Evolutionary conservation across 2,888 invertebrate genomes (phyloP).

Genomic region (Bugula neritina): DNA sequence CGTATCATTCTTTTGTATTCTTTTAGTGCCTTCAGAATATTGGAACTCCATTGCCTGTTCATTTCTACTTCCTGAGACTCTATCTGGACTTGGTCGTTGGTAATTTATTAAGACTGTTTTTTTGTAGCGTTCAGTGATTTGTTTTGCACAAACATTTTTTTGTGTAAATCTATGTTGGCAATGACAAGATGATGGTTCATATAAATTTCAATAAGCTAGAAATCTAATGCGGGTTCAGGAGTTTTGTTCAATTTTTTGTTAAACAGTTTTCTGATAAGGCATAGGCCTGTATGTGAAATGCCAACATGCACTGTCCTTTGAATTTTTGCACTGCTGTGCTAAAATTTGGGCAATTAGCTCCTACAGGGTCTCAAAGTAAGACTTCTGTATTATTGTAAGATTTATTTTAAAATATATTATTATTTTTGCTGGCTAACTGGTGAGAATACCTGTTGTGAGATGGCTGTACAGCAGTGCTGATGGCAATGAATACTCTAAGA

Average conservation of each 20-base stretch:
- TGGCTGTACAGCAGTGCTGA: not conserved
- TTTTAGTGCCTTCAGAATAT: slow-evolving; percentile 45
- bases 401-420: not conserved
- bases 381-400: not conserved
- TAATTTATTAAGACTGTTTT: too few species aligned
- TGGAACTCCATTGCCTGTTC: slow-evolving; percentile 45
- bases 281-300: not conserved
- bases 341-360: not conserved
- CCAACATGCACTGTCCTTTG: not conserved
- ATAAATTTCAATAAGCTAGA: not conserved
- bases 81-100: slow-evolving; percentile 51
- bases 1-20: slow-evolving; percentile 25
- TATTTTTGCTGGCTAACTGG: not conserved
- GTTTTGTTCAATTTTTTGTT: too few species aligned
- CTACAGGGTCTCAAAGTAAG: not conserved
- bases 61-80: slow-evolving; percentile 48
- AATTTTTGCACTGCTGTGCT: not conserved
- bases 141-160: not conserved
- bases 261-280: too few species aligned
- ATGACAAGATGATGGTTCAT: not conserved
- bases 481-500: too few species aligned
- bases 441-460: not conserved
- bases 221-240: too few species aligned
- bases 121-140: not conserved
- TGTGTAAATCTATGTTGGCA: too few species aligned